Evolutionary conservation across 2,797 vertebrate species (phyloP).

Genomic region (Triplophysa bombifrons): DNA sequence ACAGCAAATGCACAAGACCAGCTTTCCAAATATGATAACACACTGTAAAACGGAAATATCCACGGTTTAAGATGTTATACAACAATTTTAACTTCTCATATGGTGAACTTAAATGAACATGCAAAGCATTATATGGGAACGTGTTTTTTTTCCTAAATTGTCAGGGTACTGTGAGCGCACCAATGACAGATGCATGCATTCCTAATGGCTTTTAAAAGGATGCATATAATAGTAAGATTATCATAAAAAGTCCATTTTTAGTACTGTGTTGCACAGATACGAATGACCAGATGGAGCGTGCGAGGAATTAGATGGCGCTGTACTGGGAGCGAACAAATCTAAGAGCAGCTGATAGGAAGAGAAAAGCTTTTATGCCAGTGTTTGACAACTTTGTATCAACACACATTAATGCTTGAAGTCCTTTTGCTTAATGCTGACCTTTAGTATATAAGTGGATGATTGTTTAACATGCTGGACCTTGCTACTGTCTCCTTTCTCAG

Average conservation of each 20-base stretch:
- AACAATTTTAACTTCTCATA: constrained; percentile 67
- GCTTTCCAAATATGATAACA: no score
- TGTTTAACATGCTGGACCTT: neutral
- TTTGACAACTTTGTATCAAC: neutral
- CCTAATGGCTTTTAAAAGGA: constrained; percentile 24
- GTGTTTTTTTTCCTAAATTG: constrained; percentile 48
- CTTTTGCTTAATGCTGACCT: neutral
- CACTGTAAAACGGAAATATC: no score
- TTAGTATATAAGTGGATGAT: neutral
- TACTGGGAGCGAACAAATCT: neutral
- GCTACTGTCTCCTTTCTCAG: neutral
- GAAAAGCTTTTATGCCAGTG: neutral
- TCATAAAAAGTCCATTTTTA: neutral
- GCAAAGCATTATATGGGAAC: constrained; percentile 54
- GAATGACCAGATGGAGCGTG: constrained; percentile 9
- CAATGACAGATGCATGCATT: constrained; percentile 14
- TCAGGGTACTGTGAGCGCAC: neutral
- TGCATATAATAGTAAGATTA: constrained; percentile 24
- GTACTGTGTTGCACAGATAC: constrained; percentile 5
- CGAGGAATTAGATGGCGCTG: neutral
- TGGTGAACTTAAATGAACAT: constrained; percentile 58
- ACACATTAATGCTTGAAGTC: neutral
- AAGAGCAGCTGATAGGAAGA: neutral
- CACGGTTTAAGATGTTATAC: constrained; percentile 57
- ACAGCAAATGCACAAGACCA: neutral